Conservation (phyloP, 1,140 invertebrate species). For the Drosophila bocki region DNA sequence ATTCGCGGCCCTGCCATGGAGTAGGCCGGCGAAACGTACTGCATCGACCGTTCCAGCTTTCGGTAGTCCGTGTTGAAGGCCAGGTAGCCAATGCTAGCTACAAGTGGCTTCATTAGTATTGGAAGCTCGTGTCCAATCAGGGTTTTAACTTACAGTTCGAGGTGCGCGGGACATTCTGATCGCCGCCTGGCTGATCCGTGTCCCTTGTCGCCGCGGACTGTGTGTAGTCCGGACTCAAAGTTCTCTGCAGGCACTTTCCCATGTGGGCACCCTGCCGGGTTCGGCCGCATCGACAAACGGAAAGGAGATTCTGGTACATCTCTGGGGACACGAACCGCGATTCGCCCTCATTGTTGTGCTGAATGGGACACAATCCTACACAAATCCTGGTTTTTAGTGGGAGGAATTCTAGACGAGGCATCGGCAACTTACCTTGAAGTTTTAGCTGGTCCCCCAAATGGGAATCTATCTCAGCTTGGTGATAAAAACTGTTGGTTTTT, state of each 20-base stretch:
- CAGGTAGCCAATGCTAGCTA: constrained; percentile 68
- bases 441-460: constrained; percentile 48
- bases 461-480: constrained; percentile 67
- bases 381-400: not conserved
- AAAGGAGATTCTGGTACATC: constrained; percentile 66
- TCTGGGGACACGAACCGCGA: constrained; percentile 71
- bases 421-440: constrained; percentile 32
- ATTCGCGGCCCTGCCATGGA: constrained; percentile 76
- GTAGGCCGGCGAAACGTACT: constrained; percentile 69
- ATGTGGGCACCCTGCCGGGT: constrained; percentile 57
- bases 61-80: constrained; percentile 39
- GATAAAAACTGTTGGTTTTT: constrained; percentile 67
- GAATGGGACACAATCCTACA: constrained; percentile 58
- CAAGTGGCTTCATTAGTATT: constrained; percentile 1
- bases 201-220: not conserved
- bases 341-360: constrained; percentile 65
- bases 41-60: constrained; percentile 76
- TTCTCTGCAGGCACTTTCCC: constrained; percentile 74
- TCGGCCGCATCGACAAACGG: constrained; percentile 76
- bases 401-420: not conserved
- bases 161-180: constrained; percentile 56
- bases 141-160: constrained; percentile 61
- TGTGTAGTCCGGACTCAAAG: constrained; percentile 48
- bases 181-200: not conserved
- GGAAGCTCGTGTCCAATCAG: not conserved